These are phyloP conservation scores for Drepana arcuata DNA, from an alignment of 1,140 invertebrate species.

Conservation along the genomic window DNA sequence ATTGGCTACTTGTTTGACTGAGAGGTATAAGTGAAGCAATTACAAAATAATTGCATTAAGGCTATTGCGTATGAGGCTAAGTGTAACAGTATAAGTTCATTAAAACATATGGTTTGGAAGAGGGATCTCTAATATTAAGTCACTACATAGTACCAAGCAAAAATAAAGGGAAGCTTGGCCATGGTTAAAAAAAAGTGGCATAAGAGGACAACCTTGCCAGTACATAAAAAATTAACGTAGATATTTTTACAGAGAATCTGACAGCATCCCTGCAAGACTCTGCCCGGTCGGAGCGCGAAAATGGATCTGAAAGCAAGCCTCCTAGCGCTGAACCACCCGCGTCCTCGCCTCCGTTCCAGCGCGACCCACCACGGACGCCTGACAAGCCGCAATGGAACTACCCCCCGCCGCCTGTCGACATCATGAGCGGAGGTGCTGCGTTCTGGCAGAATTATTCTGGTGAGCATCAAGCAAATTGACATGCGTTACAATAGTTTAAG, in stretches of 20 bases:
- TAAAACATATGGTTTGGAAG: no score
- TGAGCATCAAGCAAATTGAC: no score
- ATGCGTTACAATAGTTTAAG: no score
- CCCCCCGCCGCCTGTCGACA: conserved; percentile 80
- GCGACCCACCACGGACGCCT: conserved; percentile 68
- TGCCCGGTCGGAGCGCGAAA: conserved; percentile 46
- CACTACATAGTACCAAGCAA: no score
- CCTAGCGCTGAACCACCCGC: conserved; percentile 54
- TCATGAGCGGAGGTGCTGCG: conserved; percentile 82
- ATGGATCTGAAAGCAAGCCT: conserved; percentile 64
- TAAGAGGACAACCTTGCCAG: no score
- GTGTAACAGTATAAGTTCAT: no score
- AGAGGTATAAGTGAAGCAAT: background rate
- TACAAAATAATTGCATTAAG: no score
- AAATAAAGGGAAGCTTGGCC: no score
- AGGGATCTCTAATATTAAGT: no score
- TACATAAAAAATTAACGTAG: conserved; percentile 1
- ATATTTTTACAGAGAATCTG: conserved; percentile 41
- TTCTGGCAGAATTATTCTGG: conserved; percentile 93
- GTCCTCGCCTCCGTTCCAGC: conserved; percentile 55
- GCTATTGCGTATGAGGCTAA: no score
- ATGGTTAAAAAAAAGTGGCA: no score
- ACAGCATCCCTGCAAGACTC: conserved; percentile 37
- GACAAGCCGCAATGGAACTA: conserved; percentile 79
- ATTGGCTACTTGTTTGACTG: conserved; percentile 20